Evolutionary conservation across 2,797 vertebrate genomes (phyloP), one percentile per base, ranked within the genome.

Genomic region (Mionectes olivaceus): DNA sequence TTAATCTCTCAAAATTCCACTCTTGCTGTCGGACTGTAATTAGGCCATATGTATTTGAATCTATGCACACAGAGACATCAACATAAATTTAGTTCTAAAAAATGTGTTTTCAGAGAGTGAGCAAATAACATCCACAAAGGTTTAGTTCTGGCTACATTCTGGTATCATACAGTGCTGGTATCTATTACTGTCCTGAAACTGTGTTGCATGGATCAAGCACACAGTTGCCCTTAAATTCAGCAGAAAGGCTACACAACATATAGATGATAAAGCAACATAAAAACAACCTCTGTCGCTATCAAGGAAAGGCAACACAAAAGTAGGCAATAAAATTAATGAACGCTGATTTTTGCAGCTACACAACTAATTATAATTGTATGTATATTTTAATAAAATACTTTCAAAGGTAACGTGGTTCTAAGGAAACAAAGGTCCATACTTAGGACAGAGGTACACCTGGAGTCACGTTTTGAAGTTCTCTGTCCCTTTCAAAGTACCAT

Each of bases 161-260:
- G 18, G 14, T 35, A n/a, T 3, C 1, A 35, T 35, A 35, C 80
- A 64, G 7, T 0, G 0, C 5, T 57, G 27, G 53, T n/a, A n/a
- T 3, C 1, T 11, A 13, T 56, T 47, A 9, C 23, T 76, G 46
- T 21, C 52, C n/a, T 57, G 56, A 39, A 86, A 35, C 10, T 46
- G 24, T 3, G 3, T 17, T 39, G 16, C 14, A 4, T 8, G 12
- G 30, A 37, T 61, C 76, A 41, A 82, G 71, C 18, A 75, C 21
- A 65, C 6, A 37, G 11, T 5, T 3, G 2, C 12, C n/a, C 41
- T 71, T 55, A 44, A 69, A 76, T 23, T 39, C 47, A 50, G 30
- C 30, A 71, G 39, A 74, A 76, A 61, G 4, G 6, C 16, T 22
- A 9, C n/a, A 74, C 44, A 74, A 22, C 10, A 50, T 22, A 43